These are phyloP conservation scores for Onychomys arenicola DNA, from an alignment of 2,797 vertebrate genomes.

Conservation along the genomic window DNA sequence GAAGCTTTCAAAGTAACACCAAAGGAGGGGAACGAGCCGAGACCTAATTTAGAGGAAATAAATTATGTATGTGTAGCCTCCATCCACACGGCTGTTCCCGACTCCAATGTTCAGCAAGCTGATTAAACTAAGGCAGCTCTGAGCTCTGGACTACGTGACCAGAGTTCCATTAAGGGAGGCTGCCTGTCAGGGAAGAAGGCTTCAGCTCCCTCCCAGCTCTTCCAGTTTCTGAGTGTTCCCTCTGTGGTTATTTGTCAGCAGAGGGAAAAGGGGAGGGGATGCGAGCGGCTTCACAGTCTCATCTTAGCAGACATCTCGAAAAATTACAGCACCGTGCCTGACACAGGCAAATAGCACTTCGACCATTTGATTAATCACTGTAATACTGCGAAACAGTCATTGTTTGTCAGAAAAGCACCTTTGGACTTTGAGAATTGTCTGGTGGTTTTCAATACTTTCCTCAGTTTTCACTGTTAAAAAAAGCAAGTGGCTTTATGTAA, in stretches of 20 bases:
- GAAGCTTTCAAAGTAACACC: conserved; percentile 81
- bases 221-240: conserved; percentile 60
- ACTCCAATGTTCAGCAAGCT: conserved; percentile 73
- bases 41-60: conserved; percentile 76
- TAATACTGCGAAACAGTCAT: conserved; percentile 59
- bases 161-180: conserved; percentile 80
- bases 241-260: conserved; percentile 57
- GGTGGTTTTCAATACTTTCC: conserved; percentile 34
- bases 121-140: conserved; percentile 84
- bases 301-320: conserved; percentile 52
- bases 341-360: conserved; percentile 64
- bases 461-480: conserved; percentile 1
- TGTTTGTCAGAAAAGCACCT: conserved; percentile 46
- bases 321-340: conserved; percentile 4
- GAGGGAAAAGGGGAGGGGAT: conserved; percentile 44
- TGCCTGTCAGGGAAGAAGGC: conserved; percentile 30
- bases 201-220: conserved; percentile 19
- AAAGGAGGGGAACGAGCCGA: conserved; percentile 73
- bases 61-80: conserved; percentile 77
- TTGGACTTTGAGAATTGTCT: conserved; percentile 47
- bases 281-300: neutral
- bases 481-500: neutral
- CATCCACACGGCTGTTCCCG: conserved; percentile 68
- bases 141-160: conserved; percentile 64
- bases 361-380: conserved; percentile 71